phyloP scores from a whole-genome alignment of 2,113 vertebrate genomes.

The Thalassoma bifasciatum region DNA sequence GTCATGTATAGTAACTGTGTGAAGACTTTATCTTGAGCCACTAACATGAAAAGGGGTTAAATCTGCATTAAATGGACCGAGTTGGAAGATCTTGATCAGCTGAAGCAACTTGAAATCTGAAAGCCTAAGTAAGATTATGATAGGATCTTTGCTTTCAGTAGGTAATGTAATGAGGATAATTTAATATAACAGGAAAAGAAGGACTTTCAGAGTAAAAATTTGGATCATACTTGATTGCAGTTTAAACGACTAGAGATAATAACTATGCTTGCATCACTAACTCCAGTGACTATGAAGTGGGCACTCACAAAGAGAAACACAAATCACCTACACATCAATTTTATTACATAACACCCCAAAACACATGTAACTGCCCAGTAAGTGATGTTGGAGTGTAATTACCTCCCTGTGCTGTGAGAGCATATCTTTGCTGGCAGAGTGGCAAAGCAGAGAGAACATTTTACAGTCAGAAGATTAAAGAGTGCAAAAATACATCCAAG shows the following conservation, averaged over 20 bases:
- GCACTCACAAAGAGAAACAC: background rate
- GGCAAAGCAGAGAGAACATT: background rate
- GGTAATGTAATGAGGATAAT: too few relatives aligned
- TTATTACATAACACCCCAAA: background rate
- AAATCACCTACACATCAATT: background rate
- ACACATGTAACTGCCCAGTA: background rate
- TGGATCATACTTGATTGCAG: too few relatives aligned
- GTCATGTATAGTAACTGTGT: too few relatives aligned
- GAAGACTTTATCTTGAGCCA: too few relatives aligned
- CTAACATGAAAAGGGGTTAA: background rate
- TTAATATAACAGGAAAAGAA: too few relatives aligned
- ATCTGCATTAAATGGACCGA: background rate
- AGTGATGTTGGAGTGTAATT: background rate
- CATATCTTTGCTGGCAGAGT: background rate
- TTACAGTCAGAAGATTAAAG: slow-evolving; percentile 20
- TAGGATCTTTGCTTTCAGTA: too few relatives aligned
- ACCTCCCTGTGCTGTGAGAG: background rate
- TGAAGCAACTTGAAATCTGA: too few relatives aligned
- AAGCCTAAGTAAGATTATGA: too few relatives aligned
- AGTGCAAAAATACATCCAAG: slow-evolving; percentile 4
- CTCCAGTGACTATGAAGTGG: background rate
- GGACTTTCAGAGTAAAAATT: too few relatives aligned
- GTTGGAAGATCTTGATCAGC: background rate
- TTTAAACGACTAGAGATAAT: too few relatives aligned
- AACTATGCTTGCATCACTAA: too few relatives aligned